Evolutionary conservation across 2,797 vertebrate species (phyloP), one percentile per base, ranked within the genome.

Genomic region (Enteromius afrohamiltoni): DNA sequence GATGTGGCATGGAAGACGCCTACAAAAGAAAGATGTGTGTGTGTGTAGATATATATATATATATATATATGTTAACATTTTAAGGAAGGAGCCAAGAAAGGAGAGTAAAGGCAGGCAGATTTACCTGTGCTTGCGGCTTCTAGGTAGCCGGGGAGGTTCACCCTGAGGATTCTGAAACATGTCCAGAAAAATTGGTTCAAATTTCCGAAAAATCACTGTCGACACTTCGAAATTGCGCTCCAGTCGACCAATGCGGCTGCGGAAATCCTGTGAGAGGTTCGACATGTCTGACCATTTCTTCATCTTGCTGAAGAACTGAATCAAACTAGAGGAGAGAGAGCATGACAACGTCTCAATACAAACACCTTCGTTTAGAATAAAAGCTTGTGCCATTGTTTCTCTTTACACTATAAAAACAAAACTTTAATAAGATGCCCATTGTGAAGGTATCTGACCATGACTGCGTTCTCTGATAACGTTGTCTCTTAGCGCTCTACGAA

Each of bases 291-390:
- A 95, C 98, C 98, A 99, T 79, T 98, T 99, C 93, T 96, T 98
- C 97, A 99, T 99, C 94, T 99, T 99, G 67, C 93, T 97, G 93
- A 99, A 99, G 94, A 99, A 99, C 93, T 99, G 96, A 92, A 99
- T 99, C 90, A 99, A 90, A 64, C 75, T 47, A 71, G 51, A 83
- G 88, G 69, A 26, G 13, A 77, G 14, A 86, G 40, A 86, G 11
- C 10, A 89, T 7, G 55, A 45, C 10, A 77, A 55, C 16, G 26
- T 23, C 13, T 55, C n/a, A 11, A 69, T 3, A 69, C 8, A 37
- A 23, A 70, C n/a, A 47, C 34, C 19, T 14, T 47, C n/a, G 78
- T 6, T 31, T 47, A 19, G 37, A 53, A 49, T 37, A 79, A 68
- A 60, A 1, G 1, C 51, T 10, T 21, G 6, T 4, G 11, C 21